Percentiles rank a stretch among this genome's conserved stretches.
Conservation (phyloP, 2,888 invertebrate species). For the Notocelia uddmanniana region DNA sequence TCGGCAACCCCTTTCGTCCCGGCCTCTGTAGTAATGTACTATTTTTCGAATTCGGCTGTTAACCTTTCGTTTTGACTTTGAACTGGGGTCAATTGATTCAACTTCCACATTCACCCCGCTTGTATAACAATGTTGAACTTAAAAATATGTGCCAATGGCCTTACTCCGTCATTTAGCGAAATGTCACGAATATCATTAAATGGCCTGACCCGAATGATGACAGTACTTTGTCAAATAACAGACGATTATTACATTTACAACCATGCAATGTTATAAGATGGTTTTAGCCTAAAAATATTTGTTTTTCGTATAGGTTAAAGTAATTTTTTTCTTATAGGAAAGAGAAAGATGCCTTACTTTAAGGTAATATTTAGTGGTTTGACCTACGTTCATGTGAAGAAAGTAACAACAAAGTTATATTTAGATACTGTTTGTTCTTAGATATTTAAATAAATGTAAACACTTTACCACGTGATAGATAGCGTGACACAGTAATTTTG, state of each 20-base stretch:
- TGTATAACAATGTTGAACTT: conserved; percentile 15
- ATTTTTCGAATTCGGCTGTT: neutral
- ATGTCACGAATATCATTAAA: conserved; percentile 39
- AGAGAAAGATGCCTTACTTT: neutral
- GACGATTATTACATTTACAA: neutral
- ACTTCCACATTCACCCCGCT: conserved; percentile 16
- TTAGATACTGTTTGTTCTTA: neutral
- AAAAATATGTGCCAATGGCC: conserved; percentile 13
- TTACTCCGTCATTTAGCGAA: conserved; percentile 24
- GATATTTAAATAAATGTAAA: neutral
- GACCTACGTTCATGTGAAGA: neutral
- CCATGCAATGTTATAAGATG: conserved; percentile 16
- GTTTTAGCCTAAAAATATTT: neutral
- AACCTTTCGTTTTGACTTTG: conserved; percentile 23
- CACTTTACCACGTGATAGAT: neutral
- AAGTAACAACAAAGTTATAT: neutral
- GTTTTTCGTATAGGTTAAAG: conserved; percentile 7
- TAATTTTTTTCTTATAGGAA: too few relatives aligned
- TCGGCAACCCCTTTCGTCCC: too few relatives aligned
- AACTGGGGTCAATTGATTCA: conserved; percentile 14
- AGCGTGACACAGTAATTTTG: neutral
- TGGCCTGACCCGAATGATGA: conserved; percentile 20
- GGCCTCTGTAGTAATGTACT: too few relatives aligned
- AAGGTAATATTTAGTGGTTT: neutral
- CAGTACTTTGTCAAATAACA: conserved; percentile 30